Evolutionary conservation across 92 coral and sea anemone species (phyloP).

Genomic region (Phymanthus crucifer): DNA sequence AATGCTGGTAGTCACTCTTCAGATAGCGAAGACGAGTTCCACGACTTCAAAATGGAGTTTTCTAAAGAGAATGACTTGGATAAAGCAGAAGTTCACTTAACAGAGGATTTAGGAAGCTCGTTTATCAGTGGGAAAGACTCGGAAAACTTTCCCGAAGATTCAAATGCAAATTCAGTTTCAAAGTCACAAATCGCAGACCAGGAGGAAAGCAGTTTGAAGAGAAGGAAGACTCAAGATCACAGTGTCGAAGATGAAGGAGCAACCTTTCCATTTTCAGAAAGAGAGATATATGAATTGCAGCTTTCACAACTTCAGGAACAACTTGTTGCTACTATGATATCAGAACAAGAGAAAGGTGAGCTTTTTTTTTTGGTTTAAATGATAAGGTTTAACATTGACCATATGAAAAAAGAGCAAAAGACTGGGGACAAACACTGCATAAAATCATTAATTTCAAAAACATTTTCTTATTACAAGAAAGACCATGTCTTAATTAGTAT

Average conservation of each 20-base stretch:
- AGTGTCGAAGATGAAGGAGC: background rate
- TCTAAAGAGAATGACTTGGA: background rate
- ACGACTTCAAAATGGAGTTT: background rate
- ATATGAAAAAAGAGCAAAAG: too few species aligned
- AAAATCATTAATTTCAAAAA: too few species aligned
- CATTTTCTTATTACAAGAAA: too few species aligned
- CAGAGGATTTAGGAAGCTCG: background rate
- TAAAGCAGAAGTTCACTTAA: background rate
- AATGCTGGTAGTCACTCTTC: background rate
- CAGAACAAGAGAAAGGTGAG: slow-evolving; percentile 85
- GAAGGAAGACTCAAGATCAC: background rate
- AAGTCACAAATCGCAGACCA: background rate
- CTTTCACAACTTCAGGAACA: slow-evolving; percentile 93
- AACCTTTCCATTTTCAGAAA: slow-evolving; percentile 62
- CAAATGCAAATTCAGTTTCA: background rate
- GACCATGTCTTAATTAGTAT: too few species aligned
- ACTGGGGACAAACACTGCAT: too few species aligned
- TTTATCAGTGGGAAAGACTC: background rate
- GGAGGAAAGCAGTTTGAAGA: background rate
- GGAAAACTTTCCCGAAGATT: background rate
- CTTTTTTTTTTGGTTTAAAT: background rate
- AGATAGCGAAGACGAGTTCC: background rate
- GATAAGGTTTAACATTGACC: background rate
- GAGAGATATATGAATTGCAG: slow-evolving; percentile 87
- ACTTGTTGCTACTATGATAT: slow-evolving; percentile 92